Evolutionary conservation across 1,140 invertebrate species (phyloP).

Genomic region (Megalopta genalis): DNA sequence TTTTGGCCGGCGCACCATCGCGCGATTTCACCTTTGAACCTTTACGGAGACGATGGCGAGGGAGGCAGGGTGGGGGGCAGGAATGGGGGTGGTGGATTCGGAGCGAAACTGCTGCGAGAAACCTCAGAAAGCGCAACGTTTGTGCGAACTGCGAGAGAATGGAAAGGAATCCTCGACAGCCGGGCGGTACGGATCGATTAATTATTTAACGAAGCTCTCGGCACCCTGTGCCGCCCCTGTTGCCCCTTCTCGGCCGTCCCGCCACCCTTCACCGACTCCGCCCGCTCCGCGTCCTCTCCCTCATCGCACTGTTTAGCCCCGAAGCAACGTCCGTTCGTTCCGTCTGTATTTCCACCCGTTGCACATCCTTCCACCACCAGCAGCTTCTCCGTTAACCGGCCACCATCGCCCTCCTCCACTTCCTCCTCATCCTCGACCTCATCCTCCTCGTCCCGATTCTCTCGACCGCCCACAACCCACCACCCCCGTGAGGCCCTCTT

Average conservation of each 20-base stretch:
- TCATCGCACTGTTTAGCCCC: conserved; percentile 32
- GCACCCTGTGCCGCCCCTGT: conserved; percentile 23
- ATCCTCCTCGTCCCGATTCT: too few relatives aligned
- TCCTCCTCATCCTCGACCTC: not conserved
- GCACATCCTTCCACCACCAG: conserved; percentile 25
- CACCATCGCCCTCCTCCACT: not conserved
- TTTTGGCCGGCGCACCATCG: too few relatives aligned
- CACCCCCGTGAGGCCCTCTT: not conserved
- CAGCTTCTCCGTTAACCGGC: conserved; percentile 30
- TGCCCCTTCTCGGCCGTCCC: conserved; percentile 6
- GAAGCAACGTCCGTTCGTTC: conserved; percentile 46
- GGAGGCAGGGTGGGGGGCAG: not conserved
- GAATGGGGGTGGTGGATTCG: too few relatives aligned
- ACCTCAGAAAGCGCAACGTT: conserved; percentile 44
- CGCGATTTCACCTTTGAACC: conserved; percentile 31
- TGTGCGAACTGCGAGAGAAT: conserved; percentile 25
- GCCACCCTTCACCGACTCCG: not conserved
- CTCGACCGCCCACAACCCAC: too few relatives aligned
- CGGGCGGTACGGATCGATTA: conserved; percentile 38
- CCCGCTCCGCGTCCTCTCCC: not conserved
- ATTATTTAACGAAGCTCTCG: conserved; percentile 54
- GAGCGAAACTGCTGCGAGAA: not conserved
- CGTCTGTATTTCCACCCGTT: conserved; percentile 34
- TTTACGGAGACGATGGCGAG: not conserved
- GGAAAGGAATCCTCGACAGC: conserved; percentile 34